Conservation (phyloP, 2,888 invertebrate species). For the Cylloceria caligata region DNA sequence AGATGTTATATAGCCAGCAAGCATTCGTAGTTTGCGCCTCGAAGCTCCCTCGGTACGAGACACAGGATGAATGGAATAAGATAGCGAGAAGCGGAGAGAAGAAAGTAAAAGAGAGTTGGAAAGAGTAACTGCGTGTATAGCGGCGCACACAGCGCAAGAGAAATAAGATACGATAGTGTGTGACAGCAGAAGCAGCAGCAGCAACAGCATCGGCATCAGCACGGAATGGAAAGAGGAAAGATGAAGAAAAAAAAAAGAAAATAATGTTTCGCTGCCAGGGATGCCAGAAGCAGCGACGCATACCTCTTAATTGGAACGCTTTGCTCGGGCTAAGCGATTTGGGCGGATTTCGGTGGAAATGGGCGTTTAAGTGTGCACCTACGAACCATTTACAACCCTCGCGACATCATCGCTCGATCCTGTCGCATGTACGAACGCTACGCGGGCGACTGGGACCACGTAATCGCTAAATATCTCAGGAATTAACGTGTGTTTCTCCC, state of each 20-base stretch:
- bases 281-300: constrained; percentile 81
- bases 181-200: constrained; percentile 60
- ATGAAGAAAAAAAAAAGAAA: constrained; percentile 63
- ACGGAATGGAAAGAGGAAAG: constrained; percentile 44
- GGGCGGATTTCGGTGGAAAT: constrained; percentile 83
- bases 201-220: constrained; percentile 50
- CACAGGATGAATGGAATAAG: constrained; percentile 51
- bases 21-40: constrained; percentile 45
- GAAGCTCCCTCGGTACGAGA: constrained; percentile 36
- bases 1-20: constrained; percentile 34
- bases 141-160: constrained; percentile 37
- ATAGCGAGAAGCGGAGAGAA: constrained; percentile 53
- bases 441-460: constrained; percentile 43
- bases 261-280: constrained; percentile 74
- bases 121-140: constrained; percentile 29
- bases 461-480: constrained; percentile 68
- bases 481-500: constrained; percentile 56
- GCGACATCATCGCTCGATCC: constrained; percentile 74
- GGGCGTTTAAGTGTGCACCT: constrained; percentile 81
- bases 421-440: constrained; percentile 64
- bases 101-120: constrained; percentile 42
- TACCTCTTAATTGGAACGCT: constrained; percentile 84
- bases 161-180: constrained; percentile 63
- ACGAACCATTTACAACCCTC: constrained; percentile 78
- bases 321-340: constrained; percentile 81